phyloP scores from a whole-genome alignment of 1,140 invertebrate genomes.

The Euura lappo region DNA sequence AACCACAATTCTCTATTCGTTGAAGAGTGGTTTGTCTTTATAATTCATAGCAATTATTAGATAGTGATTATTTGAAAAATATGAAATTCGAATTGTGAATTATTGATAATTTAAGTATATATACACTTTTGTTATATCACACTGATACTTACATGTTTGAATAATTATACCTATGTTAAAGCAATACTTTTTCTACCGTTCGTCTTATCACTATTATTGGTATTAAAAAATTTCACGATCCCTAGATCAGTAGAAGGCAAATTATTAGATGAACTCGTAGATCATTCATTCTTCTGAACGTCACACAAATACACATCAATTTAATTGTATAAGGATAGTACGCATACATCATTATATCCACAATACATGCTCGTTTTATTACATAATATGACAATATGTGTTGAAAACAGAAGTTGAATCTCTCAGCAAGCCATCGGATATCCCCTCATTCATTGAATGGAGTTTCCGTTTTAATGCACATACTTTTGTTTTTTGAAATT shows the following conservation, averaged over 20 bases:
- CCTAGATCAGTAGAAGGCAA: not conserved
- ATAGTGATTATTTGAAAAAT: not conserved
- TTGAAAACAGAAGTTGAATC: not conserved
- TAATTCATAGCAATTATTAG: not conserved
- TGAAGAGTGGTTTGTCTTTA: conserved; percentile 2
- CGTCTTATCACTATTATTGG: not conserved
- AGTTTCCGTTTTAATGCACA: not conserved
- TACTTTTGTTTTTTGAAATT: not conserved
- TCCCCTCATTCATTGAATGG: not conserved
- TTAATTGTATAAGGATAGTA: not conserved
- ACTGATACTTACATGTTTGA: conserved; percentile 4
- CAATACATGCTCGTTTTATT: not conserved
- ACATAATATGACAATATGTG: not conserved
- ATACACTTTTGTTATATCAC: conserved; percentile 6
- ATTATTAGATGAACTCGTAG: not conserved
- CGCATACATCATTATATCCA: too few species aligned
- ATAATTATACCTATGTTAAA: not conserved
- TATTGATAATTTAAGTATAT: not conserved
- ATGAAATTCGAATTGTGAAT: conserved; percentile 3
- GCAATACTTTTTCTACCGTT: conserved; percentile 1
- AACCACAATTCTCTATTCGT: not conserved
- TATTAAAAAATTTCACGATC: not conserved
- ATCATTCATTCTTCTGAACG: not conserved
- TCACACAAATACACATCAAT: not conserved
- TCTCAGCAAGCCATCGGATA: not conserved